These are phyloP conservation scores for Punctoribates punctum DNA, from an alignment of 2,888 invertebrate genomes.

Conservation along the genomic window DNA sequence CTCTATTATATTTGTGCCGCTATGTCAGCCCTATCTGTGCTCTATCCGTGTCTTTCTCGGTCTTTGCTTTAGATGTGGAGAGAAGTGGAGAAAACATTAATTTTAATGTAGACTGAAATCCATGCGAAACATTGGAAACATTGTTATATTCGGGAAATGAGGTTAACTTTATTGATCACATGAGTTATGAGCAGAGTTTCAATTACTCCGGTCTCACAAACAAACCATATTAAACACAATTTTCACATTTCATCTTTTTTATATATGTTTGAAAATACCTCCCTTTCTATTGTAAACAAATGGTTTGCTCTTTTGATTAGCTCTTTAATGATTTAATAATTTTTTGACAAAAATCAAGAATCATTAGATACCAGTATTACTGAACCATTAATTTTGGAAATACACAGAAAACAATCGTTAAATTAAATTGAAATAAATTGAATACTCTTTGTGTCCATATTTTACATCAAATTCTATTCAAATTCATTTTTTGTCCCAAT, in stretches of 20 bases:
- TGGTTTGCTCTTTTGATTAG: constrained; percentile 11
- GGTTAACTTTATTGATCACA: constrained; percentile 28
- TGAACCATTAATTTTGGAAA: background rate
- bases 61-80: background rate
- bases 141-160: constrained; percentile 26
- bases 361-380: constrained; percentile 3
- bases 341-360: background rate
- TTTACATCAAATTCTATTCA: background rate
- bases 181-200: constrained; percentile 19
- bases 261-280: background rate
- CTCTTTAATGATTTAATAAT: constrained; percentile 31
- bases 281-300: background rate
- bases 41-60: constrained; percentile 1
- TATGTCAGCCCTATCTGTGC: background rate
- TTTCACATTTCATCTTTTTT: background rate
- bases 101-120: constrained; percentile 30
- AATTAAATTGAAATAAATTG: constrained; percentile 20
- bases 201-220: constrained; percentile 20
- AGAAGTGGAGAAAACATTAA: constrained; percentile 19
- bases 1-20: background rate
- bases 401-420: constrained; percentile 1
- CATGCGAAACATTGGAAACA: background rate
- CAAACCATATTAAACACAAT: constrained; percentile 22
- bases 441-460: background rate
- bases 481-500: background rate